Evolutionary conservation across 2,113 vertebrate species (phyloP).

Genomic region (Poeciliopsis prolifica): DNA sequence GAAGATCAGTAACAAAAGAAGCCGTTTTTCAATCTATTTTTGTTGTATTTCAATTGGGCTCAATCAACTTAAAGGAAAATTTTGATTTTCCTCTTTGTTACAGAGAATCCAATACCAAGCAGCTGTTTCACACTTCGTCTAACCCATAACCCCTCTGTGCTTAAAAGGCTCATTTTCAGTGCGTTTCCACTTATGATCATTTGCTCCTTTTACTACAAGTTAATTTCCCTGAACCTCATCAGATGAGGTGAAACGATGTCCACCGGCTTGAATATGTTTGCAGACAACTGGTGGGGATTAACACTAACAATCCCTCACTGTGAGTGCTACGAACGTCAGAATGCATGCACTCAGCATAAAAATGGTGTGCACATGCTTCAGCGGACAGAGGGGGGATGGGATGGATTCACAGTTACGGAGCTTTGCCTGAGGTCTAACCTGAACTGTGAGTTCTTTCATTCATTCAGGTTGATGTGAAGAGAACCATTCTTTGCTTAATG

Average conservation of each 20-base stretch:
- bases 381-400: slow-evolving; percentile 27
- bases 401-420: slow-evolving; percentile 19
- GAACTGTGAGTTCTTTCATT: slow-evolving; percentile 1
- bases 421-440: slow-evolving; percentile 17
- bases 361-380: slow-evolving; percentile 36
- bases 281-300: slow-evolving; percentile 31
- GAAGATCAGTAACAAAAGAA: not conserved
- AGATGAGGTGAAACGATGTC: slow-evolving; percentile 36
- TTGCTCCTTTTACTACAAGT: not conserved
- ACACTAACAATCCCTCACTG: slow-evolving; percentile 13
- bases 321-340: slow-evolving; percentile 51
- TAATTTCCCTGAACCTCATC: not conserved
- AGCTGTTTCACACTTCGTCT: not conserved
- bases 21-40: not conserved
- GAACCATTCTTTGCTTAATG: not conserved
- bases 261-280: slow-evolving; percentile 15
- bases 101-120: not conserved
- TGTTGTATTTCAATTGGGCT: not conserved
- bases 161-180: not conserved
- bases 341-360: slow-evolving; percentile 64
- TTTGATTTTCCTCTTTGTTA: not conserved
- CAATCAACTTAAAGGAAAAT: not conserved
- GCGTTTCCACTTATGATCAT: not conserved
- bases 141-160: not conserved
- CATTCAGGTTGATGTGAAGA: not conserved